Evolutionary conservation across 2,888 invertebrate genomes (phyloP).

Genomic region (Chrysomela aeneicollis): DNA sequence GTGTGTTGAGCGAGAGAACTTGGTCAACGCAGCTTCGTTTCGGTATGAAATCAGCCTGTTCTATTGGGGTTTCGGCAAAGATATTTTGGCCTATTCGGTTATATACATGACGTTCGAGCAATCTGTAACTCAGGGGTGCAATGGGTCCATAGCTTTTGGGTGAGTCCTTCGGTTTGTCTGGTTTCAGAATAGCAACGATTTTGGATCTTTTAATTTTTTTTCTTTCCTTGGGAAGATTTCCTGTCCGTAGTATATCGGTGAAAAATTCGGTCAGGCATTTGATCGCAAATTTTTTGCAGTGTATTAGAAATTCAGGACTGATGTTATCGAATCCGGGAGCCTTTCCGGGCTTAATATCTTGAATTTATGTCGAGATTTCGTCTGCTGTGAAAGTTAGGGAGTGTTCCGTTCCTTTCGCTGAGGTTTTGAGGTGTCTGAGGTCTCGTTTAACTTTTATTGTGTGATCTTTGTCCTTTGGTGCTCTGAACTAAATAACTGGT

Average conservation of each 20-base stretch:
- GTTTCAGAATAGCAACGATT: conserved; percentile 7
- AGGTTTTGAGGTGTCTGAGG: neutral
- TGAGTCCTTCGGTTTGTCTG: conserved; percentile 1
- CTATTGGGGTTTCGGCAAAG: neutral
- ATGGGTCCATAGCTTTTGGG: conserved; percentile 12
- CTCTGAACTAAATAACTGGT: too few species aligned
- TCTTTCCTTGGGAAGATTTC: neutral
- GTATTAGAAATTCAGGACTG: neutral
- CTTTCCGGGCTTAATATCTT: neutral
- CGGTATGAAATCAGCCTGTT: conserved; percentile 8
- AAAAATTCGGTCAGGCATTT: too few species aligned
- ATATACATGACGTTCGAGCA: conserved; percentile 3
- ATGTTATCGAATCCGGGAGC: neutral
- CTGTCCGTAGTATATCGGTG: neutral
- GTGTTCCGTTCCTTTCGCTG: conserved; percentile 1
- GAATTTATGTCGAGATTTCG: neutral
- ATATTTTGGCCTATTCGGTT: conserved; percentile 13
- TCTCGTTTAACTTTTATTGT: neutral
- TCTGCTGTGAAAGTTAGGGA: neutral
- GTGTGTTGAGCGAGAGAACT: conserved; percentile 12
- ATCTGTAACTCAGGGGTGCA: conserved; percentile 7
- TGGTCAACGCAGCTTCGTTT: conserved; percentile 7
- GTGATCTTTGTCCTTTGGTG: neutral
- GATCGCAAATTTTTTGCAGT: neutral
- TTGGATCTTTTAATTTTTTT: conserved; percentile 14